Evolutionary conservation across 2,797 vertebrate species (phyloP).

Genomic region (Champsocephalus gunnari): DNA sequence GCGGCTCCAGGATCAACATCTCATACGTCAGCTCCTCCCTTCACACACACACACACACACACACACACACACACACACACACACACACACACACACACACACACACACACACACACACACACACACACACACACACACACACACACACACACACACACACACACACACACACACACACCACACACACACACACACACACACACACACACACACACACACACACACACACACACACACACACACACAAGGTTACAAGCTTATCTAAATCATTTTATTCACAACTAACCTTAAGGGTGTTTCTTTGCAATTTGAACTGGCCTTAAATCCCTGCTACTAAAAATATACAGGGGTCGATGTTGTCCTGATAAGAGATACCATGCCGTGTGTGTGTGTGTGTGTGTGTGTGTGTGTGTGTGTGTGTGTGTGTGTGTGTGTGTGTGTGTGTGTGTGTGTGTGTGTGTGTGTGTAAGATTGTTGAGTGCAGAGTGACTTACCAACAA

Average conservation of each 20-base stretch:
- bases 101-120: background rate
- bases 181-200: background rate
- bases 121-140: slow-evolving; percentile 5
- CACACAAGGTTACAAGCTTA: background rate
- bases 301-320: no score
- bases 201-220: slow-evolving; percentile 7
- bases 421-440: no score
- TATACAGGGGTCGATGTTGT: background rate
- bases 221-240: slow-evolving; percentile 10
- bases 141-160: background rate
- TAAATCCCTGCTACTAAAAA: no score
- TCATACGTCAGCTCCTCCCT: slow-evolving; percentile 97
- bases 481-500: no score
- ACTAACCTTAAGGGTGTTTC: background rate
- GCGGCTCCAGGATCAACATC: slow-evolving; percentile 94
- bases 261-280: slow-evolving; percentile 3
- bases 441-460: no score
- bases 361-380: background rate
- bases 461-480: no score
- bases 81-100: slow-evolving; percentile 5
- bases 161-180: slow-evolving; percentile 7
- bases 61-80: background rate
- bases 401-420: no score
- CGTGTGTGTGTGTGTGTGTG: no score
- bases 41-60: slow-evolving; percentile 2